Evolutionary conservation across 2,888 invertebrate species (phyloP).

Genomic region (Lomographa bimaculata): DNA sequence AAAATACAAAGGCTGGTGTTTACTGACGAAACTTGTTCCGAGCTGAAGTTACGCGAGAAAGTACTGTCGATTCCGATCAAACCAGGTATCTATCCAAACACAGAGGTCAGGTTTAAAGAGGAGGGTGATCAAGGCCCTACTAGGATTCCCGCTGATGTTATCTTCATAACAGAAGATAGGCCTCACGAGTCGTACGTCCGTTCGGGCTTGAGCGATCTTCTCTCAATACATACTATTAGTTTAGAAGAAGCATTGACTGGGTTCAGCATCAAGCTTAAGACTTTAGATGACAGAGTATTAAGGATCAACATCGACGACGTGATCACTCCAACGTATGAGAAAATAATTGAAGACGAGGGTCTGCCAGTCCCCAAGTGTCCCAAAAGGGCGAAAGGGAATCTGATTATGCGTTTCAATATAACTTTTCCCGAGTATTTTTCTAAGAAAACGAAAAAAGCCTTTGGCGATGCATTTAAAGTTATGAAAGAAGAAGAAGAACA

Average conservation of each 20-base stretch:
- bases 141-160: constrained; percentile 89
- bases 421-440: constrained; percentile 71
- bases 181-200: constrained; percentile 87
- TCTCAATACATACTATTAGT: constrained; percentile 83
- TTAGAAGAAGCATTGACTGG: constrained; percentile 89
- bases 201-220: constrained; percentile 85
- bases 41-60: constrained; percentile 87
- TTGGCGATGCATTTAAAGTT: constrained; percentile 66
- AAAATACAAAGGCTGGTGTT: constrained; percentile 89
- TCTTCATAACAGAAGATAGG: constrained; percentile 89
- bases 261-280: constrained; percentile 85
- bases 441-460: constrained; percentile 64
- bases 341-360: constrained; percentile 88
- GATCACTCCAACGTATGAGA: constrained; percentile 87
- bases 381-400: constrained; percentile 85
- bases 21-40: constrained; percentile 84
- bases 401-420: constrained; percentile 86
- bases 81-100: constrained; percentile 89
- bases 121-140: constrained; percentile 92
- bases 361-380: constrained; percentile 86
- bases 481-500: constrained; percentile 61
- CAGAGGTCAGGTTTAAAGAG: constrained; percentile 88
- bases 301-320: constrained; percentile 89
- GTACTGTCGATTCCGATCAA: constrained; percentile 89
- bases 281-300: constrained; percentile 87